A percentile compares a stretch with the other conserved stretches of the same genome.
Evolutionary conservation across 2,888 invertebrate species (phyloP).

Genomic region (Coenonympha arcania): DNA sequence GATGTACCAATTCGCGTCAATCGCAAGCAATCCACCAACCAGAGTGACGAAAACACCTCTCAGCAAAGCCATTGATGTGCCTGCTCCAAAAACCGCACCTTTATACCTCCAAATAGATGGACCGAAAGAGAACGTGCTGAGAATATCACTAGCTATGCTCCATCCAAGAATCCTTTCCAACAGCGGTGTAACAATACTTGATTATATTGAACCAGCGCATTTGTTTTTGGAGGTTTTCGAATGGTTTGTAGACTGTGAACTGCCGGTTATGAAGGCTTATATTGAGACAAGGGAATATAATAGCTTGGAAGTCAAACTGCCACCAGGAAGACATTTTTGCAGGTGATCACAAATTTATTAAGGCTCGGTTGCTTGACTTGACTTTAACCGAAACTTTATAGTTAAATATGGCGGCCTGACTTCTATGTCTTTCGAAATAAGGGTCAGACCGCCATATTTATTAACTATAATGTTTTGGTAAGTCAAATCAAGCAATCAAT

Average conservation of each 20-base stretch:
- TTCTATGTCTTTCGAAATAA: too few relatives aligned
- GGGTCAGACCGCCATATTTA: too few relatives aligned
- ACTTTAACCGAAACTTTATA: too few relatives aligned
- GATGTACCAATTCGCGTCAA: slow-evolving; percentile 47
- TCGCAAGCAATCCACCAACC: slow-evolving; percentile 41
- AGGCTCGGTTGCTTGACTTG: too few relatives aligned
- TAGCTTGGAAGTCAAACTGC: slow-evolving; percentile 43
- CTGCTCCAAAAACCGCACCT: slow-evolving; percentile 48
- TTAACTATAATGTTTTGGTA: too few relatives aligned
- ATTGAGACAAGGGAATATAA: slow-evolving; percentile 48
- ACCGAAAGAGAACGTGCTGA: slow-evolving; percentile 43
- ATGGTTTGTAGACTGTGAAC: slow-evolving; percentile 50
- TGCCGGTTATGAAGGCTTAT: slow-evolving; percentile 44
- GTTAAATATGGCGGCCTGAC: too few relatives aligned
- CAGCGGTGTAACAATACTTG: slow-evolving; percentile 40
- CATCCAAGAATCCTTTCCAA: slow-evolving; percentile 54
- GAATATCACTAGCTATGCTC: slow-evolving; percentile 44
- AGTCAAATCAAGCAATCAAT: neutral
- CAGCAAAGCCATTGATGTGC: slow-evolving; percentile 41
- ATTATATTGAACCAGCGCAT: slow-evolving; percentile 51
- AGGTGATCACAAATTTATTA: slow-evolving; percentile 46
- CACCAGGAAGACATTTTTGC: slow-evolving; percentile 59
- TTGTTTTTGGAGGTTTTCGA: slow-evolving; percentile 53
- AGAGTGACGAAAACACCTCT: slow-evolving; percentile 37
- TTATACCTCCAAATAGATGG: slow-evolving; percentile 61